A percentile compares a stretch with the other conserved stretches of the same genome.
Conservation (phyloP, 2,888 invertebrate genomes). For the Drosophila vallismaia region DNA sequence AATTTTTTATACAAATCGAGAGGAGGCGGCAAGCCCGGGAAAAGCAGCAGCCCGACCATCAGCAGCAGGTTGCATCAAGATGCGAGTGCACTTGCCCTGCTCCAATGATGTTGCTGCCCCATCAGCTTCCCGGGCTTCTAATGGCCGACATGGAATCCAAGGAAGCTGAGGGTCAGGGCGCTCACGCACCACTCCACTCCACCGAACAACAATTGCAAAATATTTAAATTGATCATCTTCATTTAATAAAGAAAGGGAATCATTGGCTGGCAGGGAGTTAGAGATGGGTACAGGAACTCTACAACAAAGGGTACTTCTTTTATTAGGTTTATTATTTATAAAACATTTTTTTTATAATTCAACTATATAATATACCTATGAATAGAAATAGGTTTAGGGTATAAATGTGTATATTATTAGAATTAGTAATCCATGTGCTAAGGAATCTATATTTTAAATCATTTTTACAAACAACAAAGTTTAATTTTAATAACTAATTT, state of each 20-base stretch:
- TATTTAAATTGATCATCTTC: slow-evolving; percentile 84
- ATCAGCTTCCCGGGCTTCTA: slow-evolving; percentile 13
- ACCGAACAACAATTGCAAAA: slow-evolving; percentile 55
- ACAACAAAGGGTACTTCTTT: no score
- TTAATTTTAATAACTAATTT: background rate
- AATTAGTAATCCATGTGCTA: no score
- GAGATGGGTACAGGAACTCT: slow-evolving; percentile 18
- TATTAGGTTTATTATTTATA: no score
- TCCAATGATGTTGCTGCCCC: slow-evolving; percentile 23
- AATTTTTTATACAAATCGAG: slow-evolving; percentile 76
- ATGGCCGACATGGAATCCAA: background rate
- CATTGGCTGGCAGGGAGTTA: slow-evolving; percentile 10
- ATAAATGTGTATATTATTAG: no score
- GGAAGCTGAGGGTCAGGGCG: slow-evolving; percentile 36
- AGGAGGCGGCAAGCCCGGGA: slow-evolving; percentile 39
- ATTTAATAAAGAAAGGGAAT: slow-evolving; percentile 79
- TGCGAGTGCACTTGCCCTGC: slow-evolving; percentile 51
- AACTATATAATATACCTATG: no score
- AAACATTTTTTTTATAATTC: no score
- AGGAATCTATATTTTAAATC: no score
- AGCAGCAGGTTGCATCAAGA: slow-evolving; percentile 69
- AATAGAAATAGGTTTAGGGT: no score
- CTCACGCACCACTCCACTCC: slow-evolving; percentile 36
- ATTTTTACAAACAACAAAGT: background rate
- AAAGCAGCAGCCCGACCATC: slow-evolving; percentile 15